Evolutionary conservation across 2,888 invertebrate species (phyloP).

Genomic region (Falcaria lacertinaria): DNA sequence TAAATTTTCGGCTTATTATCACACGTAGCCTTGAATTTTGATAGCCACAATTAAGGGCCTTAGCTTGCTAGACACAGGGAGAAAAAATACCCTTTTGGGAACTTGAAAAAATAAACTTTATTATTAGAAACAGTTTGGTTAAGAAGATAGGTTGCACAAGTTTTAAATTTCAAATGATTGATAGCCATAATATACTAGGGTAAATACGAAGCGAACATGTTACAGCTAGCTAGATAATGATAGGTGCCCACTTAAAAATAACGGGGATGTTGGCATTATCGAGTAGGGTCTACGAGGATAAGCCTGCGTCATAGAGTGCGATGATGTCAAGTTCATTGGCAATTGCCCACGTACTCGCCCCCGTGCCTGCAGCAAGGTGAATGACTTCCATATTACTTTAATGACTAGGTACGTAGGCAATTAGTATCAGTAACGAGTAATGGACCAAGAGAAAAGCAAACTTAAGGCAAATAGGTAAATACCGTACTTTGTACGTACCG

Average conservation of each 20-base stretch:
- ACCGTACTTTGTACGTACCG: too few relatives aligned
- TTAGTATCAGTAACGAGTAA: conserved; percentile 33
- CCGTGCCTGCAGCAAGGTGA: conserved; percentile 57
- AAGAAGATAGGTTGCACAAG: too few relatives aligned
- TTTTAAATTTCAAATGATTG: too few relatives aligned
- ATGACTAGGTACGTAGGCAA: conserved; percentile 48
- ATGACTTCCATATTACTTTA: conserved; percentile 56
- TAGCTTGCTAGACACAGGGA: conserved; percentile 35
- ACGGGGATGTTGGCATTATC: not conserved
- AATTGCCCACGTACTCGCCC: conserved; percentile 63
- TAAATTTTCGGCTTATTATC: conserved; percentile 61
- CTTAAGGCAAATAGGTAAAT: too few relatives aligned
- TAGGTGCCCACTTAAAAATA: too few relatives aligned
- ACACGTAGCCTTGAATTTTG: conserved; percentile 55
- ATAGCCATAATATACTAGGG: too few relatives aligned
- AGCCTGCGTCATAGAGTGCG: conserved; percentile 43
- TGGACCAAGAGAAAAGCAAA: not conserved
- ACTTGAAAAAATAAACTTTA: too few relatives aligned
- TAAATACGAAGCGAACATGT: too few relatives aligned
- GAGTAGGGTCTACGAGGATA: conserved; percentile 37
- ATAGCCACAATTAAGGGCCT: conserved; percentile 38
- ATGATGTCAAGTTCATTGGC: conserved; percentile 70
- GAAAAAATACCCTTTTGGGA: not conserved
- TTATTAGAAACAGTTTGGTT: too few relatives aligned
- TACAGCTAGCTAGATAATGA: not conserved